phyloP scores from a whole-genome alignment of 2,888 invertebrate species.

The Synanthedon vespiformis region DNA sequence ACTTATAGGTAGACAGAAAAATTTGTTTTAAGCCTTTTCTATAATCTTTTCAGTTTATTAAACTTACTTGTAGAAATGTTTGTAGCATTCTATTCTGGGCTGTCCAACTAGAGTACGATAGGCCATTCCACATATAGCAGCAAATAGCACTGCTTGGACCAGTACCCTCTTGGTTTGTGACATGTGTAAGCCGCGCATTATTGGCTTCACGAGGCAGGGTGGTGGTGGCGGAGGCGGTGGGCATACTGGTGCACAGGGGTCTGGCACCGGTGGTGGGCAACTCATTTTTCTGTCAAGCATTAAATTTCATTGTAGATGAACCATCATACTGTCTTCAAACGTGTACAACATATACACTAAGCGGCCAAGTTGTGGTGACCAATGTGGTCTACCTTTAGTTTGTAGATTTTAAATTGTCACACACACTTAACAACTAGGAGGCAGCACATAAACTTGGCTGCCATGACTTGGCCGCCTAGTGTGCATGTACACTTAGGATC shows the following conservation, averaged over 20 bases:
- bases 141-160: constrained; percentile 47
- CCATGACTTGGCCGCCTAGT: too few relatives aligned
- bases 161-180: constrained; percentile 72
- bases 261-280: constrained; percentile 31
- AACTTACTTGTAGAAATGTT: constrained; percentile 81
- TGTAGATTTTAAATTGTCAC: too few relatives aligned
- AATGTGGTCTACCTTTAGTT: too few relatives aligned
- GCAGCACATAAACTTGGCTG: too few relatives aligned
- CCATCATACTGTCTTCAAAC: too few relatives aligned
- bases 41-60: too few relatives aligned
- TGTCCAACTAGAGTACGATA: constrained; percentile 62
- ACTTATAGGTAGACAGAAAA: too few relatives aligned
- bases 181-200: constrained; percentile 77
- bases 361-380: too few relatives aligned
- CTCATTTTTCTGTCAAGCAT: constrained; percentile 3
- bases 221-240: constrained; percentile 30
- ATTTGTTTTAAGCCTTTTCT: too few relatives aligned
- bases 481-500: too few relatives aligned
- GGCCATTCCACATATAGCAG: constrained; percentile 39
- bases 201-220: constrained; percentile 60
- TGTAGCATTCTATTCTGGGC: constrained; percentile 72
- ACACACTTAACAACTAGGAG: too few relatives aligned
- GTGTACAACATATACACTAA: too few relatives aligned
- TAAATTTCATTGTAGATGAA: background rate
- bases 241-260: constrained; percentile 31